phyloP scores from a whole-genome alignment of 2,113 vertebrate genomes.

The Emberiza fucata region DNA sequence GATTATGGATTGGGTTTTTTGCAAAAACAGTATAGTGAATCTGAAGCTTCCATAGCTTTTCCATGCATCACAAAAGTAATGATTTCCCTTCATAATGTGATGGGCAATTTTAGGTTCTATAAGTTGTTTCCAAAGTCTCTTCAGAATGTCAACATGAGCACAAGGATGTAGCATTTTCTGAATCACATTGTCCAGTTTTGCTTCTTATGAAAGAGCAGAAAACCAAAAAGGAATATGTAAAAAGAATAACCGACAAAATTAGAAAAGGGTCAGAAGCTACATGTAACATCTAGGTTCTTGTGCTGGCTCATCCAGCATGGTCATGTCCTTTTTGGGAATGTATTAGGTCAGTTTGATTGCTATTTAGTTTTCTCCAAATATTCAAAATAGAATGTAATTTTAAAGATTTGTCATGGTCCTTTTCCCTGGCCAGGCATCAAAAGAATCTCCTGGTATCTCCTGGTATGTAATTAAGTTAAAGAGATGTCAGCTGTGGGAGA shows the following conservation, averaged over 20 bases:
- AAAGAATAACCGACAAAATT: neutral
- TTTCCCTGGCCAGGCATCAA: neutral
- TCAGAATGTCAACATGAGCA: neutral
- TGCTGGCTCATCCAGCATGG: neutral
- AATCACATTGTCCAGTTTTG: neutral
- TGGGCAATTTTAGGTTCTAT: neutral
- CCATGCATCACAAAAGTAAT: neutral
- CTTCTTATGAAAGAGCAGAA: neutral
- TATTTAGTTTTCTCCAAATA: neutral
- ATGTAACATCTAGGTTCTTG: neutral
- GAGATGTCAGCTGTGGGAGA: neutral
- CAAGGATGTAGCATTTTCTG: neutral
- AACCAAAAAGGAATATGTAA: neutral
- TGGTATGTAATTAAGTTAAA: neutral
- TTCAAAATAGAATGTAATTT: neutral
- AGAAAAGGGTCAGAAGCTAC: neutral
- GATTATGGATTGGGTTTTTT: neutral
- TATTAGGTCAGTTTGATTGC: neutral
- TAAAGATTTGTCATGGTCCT: neutral
- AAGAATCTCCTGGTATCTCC: neutral
- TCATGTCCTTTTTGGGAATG: neutral
- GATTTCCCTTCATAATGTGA: neutral
- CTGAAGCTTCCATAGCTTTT: neutral
- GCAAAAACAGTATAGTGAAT: neutral
- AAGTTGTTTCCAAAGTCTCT: neutral